Percentiles rank a stretch among this genome's conserved stretches.
phyloP scores from a whole-genome alignment of 1,140 invertebrate species.

The Neuroterus valhalla region DNA sequence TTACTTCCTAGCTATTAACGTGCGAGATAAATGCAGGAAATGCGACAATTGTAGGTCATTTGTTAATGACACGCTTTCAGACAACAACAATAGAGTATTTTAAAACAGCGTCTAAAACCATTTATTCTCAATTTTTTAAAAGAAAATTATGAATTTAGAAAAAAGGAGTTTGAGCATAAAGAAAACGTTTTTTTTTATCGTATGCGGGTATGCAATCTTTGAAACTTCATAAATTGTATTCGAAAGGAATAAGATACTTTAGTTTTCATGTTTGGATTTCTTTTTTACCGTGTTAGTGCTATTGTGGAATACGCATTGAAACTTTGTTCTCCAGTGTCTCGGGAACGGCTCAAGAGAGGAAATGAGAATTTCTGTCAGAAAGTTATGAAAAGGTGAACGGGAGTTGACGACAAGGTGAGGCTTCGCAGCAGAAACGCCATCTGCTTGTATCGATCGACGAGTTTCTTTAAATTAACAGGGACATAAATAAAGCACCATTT shows the following conservation, averaged over 20 bases:
- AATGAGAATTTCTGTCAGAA: slow-evolving; percentile 27
- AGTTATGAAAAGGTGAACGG: slow-evolving; percentile 30
- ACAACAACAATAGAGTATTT: background rate
- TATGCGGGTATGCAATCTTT: background rate
- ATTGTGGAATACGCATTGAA: slow-evolving; percentile 24
- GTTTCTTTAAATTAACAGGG: slow-evolving; percentile 16
- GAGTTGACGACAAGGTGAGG: slow-evolving; percentile 1
- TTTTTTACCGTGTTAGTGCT: background rate
- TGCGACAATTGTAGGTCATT: slow-evolving; percentile 8
- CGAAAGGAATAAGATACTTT: background rate
- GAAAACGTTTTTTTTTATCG: no score
- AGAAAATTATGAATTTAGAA: background rate
- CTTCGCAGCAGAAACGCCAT: slow-evolving; percentile 10
- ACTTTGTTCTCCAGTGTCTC: slow-evolving; percentile 1
- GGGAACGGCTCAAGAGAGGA: slow-evolving; percentile 2
- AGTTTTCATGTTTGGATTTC: background rate
- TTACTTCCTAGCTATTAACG: slow-evolving; percentile 25
- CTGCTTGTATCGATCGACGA: slow-evolving; percentile 19
- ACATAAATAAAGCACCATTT: slow-evolving; percentile 20
- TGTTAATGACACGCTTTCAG: background rate
- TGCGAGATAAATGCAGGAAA: slow-evolving; percentile 25
- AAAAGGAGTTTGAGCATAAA: no score
- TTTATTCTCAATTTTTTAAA: background rate
- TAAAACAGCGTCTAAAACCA: background rate
- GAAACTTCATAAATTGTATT: slow-evolving; percentile 22